phyloP scores from a whole-genome alignment of 2,797 vertebrate species.

The Tokudaia tokunoshimensis region DNA sequence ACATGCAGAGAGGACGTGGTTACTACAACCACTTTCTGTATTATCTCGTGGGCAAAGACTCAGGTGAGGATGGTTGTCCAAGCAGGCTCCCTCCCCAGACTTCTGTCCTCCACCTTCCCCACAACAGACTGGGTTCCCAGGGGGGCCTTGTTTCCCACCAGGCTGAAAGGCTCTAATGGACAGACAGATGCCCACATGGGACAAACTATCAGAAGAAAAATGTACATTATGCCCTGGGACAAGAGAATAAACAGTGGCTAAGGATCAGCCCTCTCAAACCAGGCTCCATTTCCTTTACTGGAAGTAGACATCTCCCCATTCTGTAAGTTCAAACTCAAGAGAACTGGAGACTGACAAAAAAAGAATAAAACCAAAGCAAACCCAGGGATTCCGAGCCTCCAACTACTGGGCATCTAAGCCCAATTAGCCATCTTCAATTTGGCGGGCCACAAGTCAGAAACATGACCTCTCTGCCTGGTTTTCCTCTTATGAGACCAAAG shows the following conservation, averaged over 20 bases:
- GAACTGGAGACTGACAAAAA: rapidly evolving
- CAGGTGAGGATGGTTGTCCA: neutral
- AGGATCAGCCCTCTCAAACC: neutral
- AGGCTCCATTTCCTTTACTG: neutral
- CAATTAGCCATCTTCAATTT: no score
- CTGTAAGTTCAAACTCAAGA: neutral
- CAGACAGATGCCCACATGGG: neutral
- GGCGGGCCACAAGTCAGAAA: neutral
- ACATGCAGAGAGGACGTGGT: neutral
- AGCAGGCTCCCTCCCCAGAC: neutral
- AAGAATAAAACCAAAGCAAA: rapidly evolving
- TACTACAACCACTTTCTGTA: neutral
- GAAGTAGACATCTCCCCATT: neutral
- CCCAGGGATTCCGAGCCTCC: rapidly evolving
- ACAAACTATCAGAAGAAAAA: neutral
- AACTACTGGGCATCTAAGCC: no score
- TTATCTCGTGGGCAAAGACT: neutral
- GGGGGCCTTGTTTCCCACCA: neutral
- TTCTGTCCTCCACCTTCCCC: neutral
- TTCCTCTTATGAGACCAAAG: neutral
- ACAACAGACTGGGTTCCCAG: neutral
- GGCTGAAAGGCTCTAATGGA: neutral
- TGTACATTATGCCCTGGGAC: neutral
- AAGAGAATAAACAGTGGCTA: neutral
- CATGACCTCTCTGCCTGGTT: no score